Conservation (phyloP, 2,113 vertebrate genomes). For the Peromyscus californicus region DNA sequence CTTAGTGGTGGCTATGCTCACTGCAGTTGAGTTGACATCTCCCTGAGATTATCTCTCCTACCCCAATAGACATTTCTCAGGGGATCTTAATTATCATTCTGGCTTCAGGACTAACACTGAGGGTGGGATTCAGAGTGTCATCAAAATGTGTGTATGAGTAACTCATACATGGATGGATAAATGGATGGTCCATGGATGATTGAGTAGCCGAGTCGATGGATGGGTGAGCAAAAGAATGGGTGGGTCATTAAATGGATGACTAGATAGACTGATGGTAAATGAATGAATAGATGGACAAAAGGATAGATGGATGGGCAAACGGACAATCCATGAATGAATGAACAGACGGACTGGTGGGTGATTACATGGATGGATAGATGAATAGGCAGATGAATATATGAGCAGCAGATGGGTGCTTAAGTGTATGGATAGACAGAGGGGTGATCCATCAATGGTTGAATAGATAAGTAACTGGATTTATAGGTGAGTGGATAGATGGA, state of each 20-base stretch:
- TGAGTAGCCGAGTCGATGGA: neutral
- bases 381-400: neutral
- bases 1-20: accelerated
- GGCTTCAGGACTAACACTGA: neutral
- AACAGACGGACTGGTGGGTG: neutral
- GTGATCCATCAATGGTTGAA: neutral
- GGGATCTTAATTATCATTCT: neutral
- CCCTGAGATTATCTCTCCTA: neutral
- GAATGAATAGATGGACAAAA: neutral
- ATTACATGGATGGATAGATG: neutral
- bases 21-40: neutral
- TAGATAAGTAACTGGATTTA: neutral
- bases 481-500: neutral
- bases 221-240: too few species aligned
- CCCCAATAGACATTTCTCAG: neutral
- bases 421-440: neutral
- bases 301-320: neutral
- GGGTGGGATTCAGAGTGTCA: neutral
- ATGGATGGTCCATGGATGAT: neutral
- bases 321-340: neutral
- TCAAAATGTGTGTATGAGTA: neutral
- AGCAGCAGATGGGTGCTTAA: neutral
- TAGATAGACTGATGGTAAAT: neutral
- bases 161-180: neutral
- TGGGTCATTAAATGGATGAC: neutral